A percentile compares a stretch with the other conserved stretches of the same genome.
These are phyloP conservation scores for Archips xylosteana DNA, from an alignment of 2,888 invertebrate genomes.

Conservation along the genomic window DNA sequence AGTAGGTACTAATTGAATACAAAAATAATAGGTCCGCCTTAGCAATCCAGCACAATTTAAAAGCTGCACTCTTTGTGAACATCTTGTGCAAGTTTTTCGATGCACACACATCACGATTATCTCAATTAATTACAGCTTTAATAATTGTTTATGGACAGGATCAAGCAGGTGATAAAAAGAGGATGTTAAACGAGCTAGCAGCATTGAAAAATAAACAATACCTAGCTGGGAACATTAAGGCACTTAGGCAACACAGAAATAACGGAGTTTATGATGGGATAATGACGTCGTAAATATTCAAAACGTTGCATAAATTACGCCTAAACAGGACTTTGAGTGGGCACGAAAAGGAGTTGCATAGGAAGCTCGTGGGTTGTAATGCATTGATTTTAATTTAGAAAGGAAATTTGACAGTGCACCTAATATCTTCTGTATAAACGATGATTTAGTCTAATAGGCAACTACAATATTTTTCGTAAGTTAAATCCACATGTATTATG, in stretches of 20 bases:
- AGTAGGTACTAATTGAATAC: not conserved
- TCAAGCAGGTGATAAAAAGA: slow-evolving; percentile 19
- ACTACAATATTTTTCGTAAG: no score
- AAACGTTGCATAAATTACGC: slow-evolving; percentile 40
- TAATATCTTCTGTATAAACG: not conserved
- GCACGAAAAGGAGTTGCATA: slow-evolving; percentile 32
- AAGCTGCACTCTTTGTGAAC: not conserved
- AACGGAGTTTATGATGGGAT: slow-evolving; percentile 20
- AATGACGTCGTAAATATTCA: slow-evolving; percentile 36
- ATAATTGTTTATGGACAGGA: not conserved
- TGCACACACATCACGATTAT: not conserved
- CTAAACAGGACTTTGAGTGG: slow-evolving; percentile 40
- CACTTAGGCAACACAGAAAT: not conserved
- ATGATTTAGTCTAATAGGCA: not conserved
- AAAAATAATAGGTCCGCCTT: not conserved
- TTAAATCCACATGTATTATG: no score
- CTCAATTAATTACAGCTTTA: not conserved
- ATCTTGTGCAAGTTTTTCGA: not conserved
- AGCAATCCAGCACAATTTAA: not conserved
- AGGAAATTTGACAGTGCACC: slow-evolving; percentile 15
- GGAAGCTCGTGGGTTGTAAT: slow-evolving; percentile 37
- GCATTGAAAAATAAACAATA: slow-evolving; percentile 10
- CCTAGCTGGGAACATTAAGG: not conserved
- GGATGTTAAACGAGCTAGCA: slow-evolving; percentile 15
- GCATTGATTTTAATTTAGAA: slow-evolving; percentile 32